A percentile compares a stretch with the other conserved stretches of the same genome.
Conservation (phyloP, 2,797 vertebrate species). For the Hydrolagus colliei region DNA sequence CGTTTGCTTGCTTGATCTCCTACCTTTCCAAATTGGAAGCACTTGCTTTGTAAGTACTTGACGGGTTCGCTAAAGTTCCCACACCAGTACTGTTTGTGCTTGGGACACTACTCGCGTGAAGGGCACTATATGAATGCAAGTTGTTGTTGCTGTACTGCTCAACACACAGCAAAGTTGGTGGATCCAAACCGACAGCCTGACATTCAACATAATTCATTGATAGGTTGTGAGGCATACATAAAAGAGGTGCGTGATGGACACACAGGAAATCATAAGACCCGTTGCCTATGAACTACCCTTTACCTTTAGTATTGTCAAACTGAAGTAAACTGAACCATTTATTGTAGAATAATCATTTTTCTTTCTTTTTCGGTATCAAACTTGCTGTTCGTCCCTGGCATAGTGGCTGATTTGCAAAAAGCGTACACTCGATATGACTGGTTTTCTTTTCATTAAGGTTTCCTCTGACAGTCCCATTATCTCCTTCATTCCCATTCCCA, state of each 20-base stretch:
- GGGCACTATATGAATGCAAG: no score
- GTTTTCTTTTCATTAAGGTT: no score
- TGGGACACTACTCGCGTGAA: no score
- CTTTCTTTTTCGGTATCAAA: background rate
- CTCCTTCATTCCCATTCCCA: no score
- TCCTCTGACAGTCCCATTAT: no score
- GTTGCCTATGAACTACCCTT: conserved; percentile 9
- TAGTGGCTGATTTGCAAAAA: no score
- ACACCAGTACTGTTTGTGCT: background rate
- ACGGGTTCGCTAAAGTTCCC: background rate
- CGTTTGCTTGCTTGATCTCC: no score
- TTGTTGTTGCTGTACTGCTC: no score
- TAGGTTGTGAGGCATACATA: conserved; percentile 4
- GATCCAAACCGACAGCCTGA: background rate
- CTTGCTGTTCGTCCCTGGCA: no score
- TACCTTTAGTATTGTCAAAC: background rate
- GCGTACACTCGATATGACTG: no score
- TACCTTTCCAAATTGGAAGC: conserved; percentile 15
- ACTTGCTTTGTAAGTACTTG: background rate
- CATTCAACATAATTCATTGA: conserved; percentile 22
- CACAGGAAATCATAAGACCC: conserved; percentile 18
- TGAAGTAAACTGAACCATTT: background rate
- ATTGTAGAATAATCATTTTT: background rate
- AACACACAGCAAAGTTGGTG: background rate
- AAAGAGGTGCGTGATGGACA: background rate